A percentile compares a stretch with the other conserved stretches of the same genome.
These are phyloP conservation scores for Achlya flavicornis DNA, from an alignment of 2,888 invertebrate species.

Conservation along the genomic window DNA sequence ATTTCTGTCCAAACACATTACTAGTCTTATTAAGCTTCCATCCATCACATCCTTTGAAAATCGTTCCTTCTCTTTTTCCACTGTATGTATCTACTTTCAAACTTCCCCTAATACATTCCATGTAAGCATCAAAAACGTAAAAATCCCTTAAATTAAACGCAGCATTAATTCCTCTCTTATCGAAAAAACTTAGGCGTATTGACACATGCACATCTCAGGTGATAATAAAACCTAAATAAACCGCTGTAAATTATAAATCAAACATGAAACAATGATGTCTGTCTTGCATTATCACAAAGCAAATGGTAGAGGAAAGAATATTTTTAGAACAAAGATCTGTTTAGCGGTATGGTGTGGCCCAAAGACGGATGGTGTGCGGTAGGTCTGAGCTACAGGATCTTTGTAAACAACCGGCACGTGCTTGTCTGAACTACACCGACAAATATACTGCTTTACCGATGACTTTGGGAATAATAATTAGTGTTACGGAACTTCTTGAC, in stretches of 20 bases:
- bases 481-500: constrained; percentile 7
- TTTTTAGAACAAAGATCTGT: constrained; percentile 36
- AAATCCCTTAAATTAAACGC: not conserved
- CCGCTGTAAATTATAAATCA: constrained; percentile 27
- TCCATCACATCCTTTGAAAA: too few relatives aligned
- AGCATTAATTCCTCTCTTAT: not conserved
- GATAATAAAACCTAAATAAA: constrained; percentile 24
- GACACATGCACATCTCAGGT: constrained; percentile 10
- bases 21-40: too few relatives aligned
- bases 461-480: constrained; percentile 18
- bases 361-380: constrained; percentile 52
- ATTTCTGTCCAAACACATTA: too few relatives aligned
- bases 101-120: too few relatives aligned
- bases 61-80: too few relatives aligned
- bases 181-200: not conserved
- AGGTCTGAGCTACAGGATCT: constrained; percentile 60
- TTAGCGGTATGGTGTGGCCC: constrained; percentile 21
- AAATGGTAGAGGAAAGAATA: constrained; percentile 40
- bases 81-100: too few relatives aligned
- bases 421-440: constrained; percentile 50
- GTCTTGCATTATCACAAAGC: constrained; percentile 46
- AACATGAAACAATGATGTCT: constrained; percentile 47
- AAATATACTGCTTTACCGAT: constrained; percentile 46
- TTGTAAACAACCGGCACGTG: constrained; percentile 62
- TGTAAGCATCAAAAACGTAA: too few relatives aligned